These are phyloP conservation scores for Hypselothyrea guttata DNA, from an alignment of 2,888 invertebrate genomes.

Conservation along the genomic window DNA sequence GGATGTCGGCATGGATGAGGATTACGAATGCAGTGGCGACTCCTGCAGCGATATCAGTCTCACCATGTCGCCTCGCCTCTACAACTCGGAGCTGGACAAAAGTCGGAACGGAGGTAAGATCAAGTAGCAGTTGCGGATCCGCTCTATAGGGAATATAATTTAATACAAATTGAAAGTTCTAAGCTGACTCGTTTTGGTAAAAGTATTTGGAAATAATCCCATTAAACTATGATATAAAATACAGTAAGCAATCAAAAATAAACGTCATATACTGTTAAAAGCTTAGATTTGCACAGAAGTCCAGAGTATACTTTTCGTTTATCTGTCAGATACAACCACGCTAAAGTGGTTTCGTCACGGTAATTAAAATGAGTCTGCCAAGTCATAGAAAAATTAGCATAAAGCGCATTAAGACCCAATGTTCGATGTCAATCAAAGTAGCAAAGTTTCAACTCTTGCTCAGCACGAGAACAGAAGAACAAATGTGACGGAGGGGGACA, in stretches of 20 bases:
- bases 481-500: background rate
- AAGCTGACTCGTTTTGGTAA: too few relatives aligned
- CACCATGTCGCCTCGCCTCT: constrained; percentile 81
- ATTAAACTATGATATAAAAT: too few relatives aligned
- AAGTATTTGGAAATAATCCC: too few relatives aligned
- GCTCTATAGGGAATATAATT: too few relatives aligned
- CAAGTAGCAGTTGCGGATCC: background rate
- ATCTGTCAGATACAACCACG: background rate
- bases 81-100: constrained; percentile 78
- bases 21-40: constrained; percentile 81
- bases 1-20: constrained; percentile 80
- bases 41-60: constrained; percentile 82
- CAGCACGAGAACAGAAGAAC: constrained; percentile 15
- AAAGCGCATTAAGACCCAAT: constrained; percentile 77
- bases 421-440: constrained; percentile 78
- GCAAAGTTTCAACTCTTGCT: constrained; percentile 64
- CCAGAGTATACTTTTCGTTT: background rate
- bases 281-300: too few relatives aligned
- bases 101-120: constrained; percentile 77
- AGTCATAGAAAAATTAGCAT: constrained; percentile 70
- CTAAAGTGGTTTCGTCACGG: constrained; percentile 59
- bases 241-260: too few relatives aligned
- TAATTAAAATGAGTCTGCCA: constrained; percentile 64
- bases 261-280: too few relatives aligned
- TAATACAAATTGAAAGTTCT: too few relatives aligned